Evolutionary conservation across 2,797 vertebrate species (phyloP).

Genomic region (Dendrocincla tyrannina): DNA sequence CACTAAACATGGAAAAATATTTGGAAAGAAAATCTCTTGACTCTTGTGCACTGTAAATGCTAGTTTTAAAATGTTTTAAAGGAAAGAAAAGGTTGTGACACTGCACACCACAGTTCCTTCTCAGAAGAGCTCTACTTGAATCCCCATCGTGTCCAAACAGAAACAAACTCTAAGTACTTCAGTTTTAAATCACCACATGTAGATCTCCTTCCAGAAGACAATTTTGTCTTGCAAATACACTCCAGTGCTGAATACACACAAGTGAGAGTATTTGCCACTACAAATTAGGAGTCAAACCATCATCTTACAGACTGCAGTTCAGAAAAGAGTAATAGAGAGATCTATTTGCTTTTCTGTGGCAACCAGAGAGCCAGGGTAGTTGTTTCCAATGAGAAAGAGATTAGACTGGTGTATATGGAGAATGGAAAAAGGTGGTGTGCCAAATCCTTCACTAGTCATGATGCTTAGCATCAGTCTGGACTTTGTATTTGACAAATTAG

Average conservation of each 20-base stretch:
- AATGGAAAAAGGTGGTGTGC: neutral
- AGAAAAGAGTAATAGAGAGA: neutral
- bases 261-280: neutral
- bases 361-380: neutral
- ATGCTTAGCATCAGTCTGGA: neutral
- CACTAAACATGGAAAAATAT: slow-evolving; percentile 4
- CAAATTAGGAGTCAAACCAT: neutral
- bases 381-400: neutral
- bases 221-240: neutral
- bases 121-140: neutral
- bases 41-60: neutral
- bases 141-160: neutral
- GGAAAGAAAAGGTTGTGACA: neutral
- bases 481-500: neutral
- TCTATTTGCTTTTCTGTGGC: neutral
- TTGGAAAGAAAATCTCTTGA: neutral
- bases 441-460: neutral
- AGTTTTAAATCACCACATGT: neutral
- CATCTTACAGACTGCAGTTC: neutral
- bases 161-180: neutral
- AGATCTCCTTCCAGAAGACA: neutral
- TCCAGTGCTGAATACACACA: neutral
- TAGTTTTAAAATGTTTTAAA: neutral
- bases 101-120: neutral
- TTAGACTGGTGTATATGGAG: neutral